These are phyloP conservation scores for Acrocephalus scirpaceus DNA, from an alignment of 2,797 vertebrate species.

Conservation along the genomic window DNA sequence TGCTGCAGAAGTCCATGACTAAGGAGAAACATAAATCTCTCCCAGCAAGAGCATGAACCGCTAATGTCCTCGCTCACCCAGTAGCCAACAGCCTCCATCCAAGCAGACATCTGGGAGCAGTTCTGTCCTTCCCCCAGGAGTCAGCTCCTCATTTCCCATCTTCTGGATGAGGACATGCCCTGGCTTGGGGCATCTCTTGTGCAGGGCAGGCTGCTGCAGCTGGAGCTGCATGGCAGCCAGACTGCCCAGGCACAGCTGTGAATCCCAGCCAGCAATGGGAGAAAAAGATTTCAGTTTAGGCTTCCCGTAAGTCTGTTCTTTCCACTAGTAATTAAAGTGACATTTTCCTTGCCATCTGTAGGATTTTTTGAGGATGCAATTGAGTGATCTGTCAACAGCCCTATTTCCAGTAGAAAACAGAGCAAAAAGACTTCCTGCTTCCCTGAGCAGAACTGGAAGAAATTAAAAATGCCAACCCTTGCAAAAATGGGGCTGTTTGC, in stretches of 20 bases:
- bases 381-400: slow-evolving; percentile 26
- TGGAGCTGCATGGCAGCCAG: rapidly evolving
- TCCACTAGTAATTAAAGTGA: slow-evolving; percentile 42
- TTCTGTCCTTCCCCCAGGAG: neutral
- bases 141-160: rapidly evolving
- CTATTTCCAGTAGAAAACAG: slow-evolving; percentile 19
- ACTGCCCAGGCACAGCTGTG: neutral
- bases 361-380: slow-evolving; percentile 11
- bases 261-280: neutral
- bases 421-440: neutral
- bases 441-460: neutral
- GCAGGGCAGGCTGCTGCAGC: neutral
- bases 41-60: rapidly evolving
- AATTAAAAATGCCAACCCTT: neutral
- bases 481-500: neutral
- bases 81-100: neutral
- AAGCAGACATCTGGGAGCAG: neutral
- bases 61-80: neutral
- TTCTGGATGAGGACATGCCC: neutral
- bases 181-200: neutral
- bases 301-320: neutral
- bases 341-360: slow-evolving; percentile 62
- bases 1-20: neutral
- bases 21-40: neutral
- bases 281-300: neutral